Conservation (phyloP, 2,888 invertebrate genomes). For the Tetramorium bicarinatum region DNA sequence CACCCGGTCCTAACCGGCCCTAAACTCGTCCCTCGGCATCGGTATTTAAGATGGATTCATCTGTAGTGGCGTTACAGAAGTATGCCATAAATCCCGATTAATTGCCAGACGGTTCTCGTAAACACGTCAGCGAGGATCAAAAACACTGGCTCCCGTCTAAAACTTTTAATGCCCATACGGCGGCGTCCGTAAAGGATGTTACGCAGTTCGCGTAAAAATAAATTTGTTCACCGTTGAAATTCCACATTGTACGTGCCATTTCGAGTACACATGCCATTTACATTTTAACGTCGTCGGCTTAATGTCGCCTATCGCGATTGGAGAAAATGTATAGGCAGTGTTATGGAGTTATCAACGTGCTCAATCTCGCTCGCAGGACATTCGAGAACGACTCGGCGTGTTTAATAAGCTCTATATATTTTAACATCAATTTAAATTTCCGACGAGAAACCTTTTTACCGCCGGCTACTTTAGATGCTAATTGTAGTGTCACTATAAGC, state of each 20-base stretch:
- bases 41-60: conserved; percentile 80
- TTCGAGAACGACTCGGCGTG: conserved; percentile 14
- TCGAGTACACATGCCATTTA: conserved; percentile 44
- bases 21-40: conserved; percentile 71
- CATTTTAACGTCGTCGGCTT: conserved; percentile 27
- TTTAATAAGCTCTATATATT: conserved; percentile 30
- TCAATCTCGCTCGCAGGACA: conserved; percentile 14
- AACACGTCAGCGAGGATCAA: conserved; percentile 76
- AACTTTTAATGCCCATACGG: conserved; percentile 34
- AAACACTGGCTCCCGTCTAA: conserved; percentile 65
- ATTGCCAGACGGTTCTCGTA: conserved; percentile 81
- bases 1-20: conserved; percentile 66
- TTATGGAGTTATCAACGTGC: conserved; percentile 36
- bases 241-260: conserved; percentile 29
- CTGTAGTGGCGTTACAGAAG: conserved; percentile 74
- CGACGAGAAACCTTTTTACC: conserved; percentile 6
- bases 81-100: conserved; percentile 83
- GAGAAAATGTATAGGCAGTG: conserved; percentile 10
- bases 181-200: conserved; percentile 35
- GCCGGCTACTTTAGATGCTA: conserved; percentile 23
- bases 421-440: conserved; percentile 30
- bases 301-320: conserved; percentile 16
- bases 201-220: conserved; percentile 58
- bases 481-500: conserved; percentile 35
- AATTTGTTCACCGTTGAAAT: conserved; percentile 47